Base-by-base conservation (phyloP, 2,888 invertebrate genomes). In the Lydus trimaculatus region DNA sequence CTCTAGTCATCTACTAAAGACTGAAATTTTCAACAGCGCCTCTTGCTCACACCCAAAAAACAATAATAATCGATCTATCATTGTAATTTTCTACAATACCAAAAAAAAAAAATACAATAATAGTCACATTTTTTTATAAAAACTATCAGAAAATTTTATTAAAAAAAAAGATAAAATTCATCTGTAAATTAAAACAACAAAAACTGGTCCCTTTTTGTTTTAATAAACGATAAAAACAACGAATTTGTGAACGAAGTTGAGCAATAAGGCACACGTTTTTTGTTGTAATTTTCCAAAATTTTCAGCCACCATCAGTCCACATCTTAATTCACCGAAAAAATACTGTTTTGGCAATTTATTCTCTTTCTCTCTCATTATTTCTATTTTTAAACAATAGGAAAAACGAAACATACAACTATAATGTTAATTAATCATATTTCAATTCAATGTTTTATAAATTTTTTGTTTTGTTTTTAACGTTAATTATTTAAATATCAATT, bases 1-100 rank as follows among this genome's bases (percentile, higher is more conserved):
- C 73, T 73, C n/a, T n/a, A n/a, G n/a, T n/a, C 68, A 23, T 63
- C 66, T 65, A 67, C n/a, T n/a, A 74, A 72, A 64, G 8, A 52
- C 58, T 52, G 56, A 66, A 48, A 20, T 48, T 20, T 43, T 6
- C 20, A 8, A 48, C n/a, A 9, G 48, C 48, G 43, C 17, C 48
- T 20, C 48, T 48, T 48, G 48, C 48, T 48, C 48, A 48, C 15
- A 20, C 48, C 48, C 48, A 23, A 48, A 48, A 48, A 15, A 36
- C 15, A 36, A 36, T 15, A 36, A 36, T 15, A 48, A 48, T 28
- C 20, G 1, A 23, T 20, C 48, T 20, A 48, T 48, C 11, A 23
- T 48, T 48, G 20, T 3, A 48, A 23, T 43, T 23, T 20, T 48
- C 11, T 9, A 48, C 20, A 20, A n/a, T n/a, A n/a, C n/a, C n/a